Conservation (phyloP, 2,797 vertebrate species). For the Mormyrus proboscirostris region DNA sequence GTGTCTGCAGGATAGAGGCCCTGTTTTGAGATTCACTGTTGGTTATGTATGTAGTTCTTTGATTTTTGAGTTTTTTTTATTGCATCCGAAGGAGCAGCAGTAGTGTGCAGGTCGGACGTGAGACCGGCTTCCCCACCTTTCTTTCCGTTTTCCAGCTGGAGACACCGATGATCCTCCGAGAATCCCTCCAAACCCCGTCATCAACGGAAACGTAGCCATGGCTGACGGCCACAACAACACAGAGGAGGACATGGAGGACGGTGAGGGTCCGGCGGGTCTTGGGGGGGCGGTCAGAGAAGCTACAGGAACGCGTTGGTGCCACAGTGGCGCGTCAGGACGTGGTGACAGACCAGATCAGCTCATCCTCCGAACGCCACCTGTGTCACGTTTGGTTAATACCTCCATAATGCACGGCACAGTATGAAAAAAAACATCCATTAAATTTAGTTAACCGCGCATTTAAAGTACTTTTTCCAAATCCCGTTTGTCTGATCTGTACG, state of each 20-base stretch:
- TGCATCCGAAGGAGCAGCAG: neutral
- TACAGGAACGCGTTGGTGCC: too few species aligned
- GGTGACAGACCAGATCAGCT: neutral
- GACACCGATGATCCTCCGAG: slow-evolving; percentile 97
- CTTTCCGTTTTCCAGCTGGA: slow-evolving; percentile 66
- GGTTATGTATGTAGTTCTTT: neutral
- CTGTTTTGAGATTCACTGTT: neutral
- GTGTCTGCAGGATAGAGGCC: neutral
- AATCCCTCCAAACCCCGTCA: slow-evolving; percentile 93
- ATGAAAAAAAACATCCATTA: neutral
- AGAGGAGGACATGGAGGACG: slow-evolving; percentile 98
- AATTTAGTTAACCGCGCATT: neutral
- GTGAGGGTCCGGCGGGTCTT: slow-evolving; percentile 56
- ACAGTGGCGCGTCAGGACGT: neutral
- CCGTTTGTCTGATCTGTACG: neutral
- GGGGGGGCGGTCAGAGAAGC: neutral
- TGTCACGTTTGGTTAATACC: neutral
- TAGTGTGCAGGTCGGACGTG: neutral
- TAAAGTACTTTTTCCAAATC: neutral
- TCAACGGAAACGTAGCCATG: slow-evolving; percentile 96
- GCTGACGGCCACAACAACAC: slow-evolving; percentile 93
- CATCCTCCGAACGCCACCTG: neutral
- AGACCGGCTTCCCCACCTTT: neutral
- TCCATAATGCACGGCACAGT: neutral
- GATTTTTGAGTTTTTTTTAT: neutral